phyloP scores from a whole-genome alignment of 2,113 vertebrate genomes.

The Pterocles burchelli region DNA sequence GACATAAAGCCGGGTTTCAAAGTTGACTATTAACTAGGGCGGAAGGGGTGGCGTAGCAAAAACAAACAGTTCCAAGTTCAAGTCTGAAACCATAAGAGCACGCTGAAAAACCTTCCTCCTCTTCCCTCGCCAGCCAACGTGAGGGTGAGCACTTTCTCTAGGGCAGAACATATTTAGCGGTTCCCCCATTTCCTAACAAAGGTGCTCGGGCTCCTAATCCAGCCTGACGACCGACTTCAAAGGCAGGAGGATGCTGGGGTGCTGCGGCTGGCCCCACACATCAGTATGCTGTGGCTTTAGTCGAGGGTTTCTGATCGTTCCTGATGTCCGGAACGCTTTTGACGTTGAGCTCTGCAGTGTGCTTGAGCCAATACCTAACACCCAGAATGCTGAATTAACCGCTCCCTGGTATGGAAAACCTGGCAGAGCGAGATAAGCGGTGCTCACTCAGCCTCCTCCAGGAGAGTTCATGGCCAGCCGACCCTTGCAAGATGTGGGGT shows the following conservation, averaged over 20 bases:
- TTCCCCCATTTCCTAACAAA: neutral
- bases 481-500: neutral
- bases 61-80: constrained; percentile 73
- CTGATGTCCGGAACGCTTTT: neutral
- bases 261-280: neutral
- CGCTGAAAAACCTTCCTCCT: constrained; percentile 10
- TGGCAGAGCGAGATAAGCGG: neutral
- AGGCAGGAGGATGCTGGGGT: neutral
- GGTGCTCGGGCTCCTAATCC: neutral
- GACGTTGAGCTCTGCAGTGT: accelerated
- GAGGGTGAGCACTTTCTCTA: neutral
- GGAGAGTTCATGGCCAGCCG: neutral
- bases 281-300: neutral
- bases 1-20: constrained; percentile 55
- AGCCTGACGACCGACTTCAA: neutral
- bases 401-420: neutral
- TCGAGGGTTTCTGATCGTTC: neutral
- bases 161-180: neutral
- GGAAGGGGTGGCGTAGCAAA: constrained; percentile 66
- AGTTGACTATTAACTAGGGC: constrained; percentile 67
- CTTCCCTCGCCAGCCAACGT: neutral
- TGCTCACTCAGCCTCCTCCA: neutral
- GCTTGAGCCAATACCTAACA: neutral
- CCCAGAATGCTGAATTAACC: neutral
- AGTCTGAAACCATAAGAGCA: constrained; percentile 45